Evolutionary conservation across 2,797 vertebrate genomes (phyloP), one percentile per base, ranked within the genome.

Genomic region (Spinibarbus caldwelli): DNA sequence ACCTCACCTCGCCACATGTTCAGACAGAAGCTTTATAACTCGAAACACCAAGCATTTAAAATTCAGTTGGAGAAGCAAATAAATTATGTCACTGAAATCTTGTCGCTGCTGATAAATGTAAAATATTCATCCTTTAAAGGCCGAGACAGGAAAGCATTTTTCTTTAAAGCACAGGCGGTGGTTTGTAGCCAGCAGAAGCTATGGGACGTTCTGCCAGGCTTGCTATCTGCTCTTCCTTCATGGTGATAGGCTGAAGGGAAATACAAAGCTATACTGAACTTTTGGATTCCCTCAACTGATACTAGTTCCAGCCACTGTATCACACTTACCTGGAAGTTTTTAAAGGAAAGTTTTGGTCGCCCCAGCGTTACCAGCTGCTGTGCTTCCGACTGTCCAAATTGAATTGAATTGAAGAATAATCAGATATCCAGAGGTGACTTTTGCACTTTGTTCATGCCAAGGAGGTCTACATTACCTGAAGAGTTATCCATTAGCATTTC

Each of bases 101-200:
- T 76, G 45, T 73, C 70, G 54, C 64, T 4, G 23, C 47, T 76
- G 77, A 84, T 83, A 84, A 85, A 77, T 47, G 71, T 70, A 85
- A 75, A 87, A 81, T 64, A 82, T 80, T 66, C 72, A 78, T 75
- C 62, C 67, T 29, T 64, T 85, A 82, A 71, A 80, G 47, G 73
- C 45, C 0, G 9, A 64, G 41, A 59, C 11, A 70, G 85, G 76
- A 83, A 83, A 83, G 80, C 66, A 73, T 52, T 72, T 78, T 78
- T 77, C 64, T 76, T 86, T 57, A 76, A 76, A 81, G 54, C 85
- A 64, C 73, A 67, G 72, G 36, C n/a, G n/a, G n/a, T n/a, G n/a
- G n/a, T n/a, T n/a, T n/a, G n/a, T n/a, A n/a, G n/a, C 57, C 84
- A 36, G 70, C 82, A 83, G 57, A 49, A 80, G 57, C 77, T 80